A percentile compares a stretch with the other conserved stretches of the same genome.
Evolutionary conservation across 1,140 invertebrate genomes (phyloP).

Genomic region (Nasonia vitripennis): DNA sequence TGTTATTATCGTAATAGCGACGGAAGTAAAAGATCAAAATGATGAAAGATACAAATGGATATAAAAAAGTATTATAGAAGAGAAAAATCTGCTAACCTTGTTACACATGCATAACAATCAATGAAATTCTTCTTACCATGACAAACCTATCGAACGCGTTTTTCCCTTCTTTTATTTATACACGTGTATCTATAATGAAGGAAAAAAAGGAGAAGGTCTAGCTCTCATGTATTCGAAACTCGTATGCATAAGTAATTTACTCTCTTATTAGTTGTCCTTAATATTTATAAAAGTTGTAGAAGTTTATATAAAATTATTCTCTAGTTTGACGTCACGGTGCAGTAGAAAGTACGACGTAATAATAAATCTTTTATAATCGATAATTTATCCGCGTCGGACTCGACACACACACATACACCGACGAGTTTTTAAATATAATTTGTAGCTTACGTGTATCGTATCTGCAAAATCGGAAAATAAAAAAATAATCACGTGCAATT

Average conservation of each 20-base stretch:
- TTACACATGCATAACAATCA: conserved; percentile 11
- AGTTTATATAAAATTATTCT: conserved; percentile 2
- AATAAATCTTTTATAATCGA: neutral
- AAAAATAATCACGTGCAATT: neutral
- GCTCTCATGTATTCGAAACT: neutral
- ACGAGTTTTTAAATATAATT: neutral
- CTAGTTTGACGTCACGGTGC: neutral
- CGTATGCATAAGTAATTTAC: neutral
- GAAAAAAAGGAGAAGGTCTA: neutral
- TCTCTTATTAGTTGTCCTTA: neutral
- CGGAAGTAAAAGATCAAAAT: conserved; percentile 40
- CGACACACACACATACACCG: neutral
- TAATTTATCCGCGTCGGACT: neutral
- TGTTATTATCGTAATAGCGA: conserved; percentile 5
- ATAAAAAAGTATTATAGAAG: conserved; percentile 5
- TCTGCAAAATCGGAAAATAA: neutral
- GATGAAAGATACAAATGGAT: conserved; percentile 12
- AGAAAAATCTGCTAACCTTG: conserved; percentile 11
- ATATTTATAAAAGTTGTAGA: conserved; percentile 1
- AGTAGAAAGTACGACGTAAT: neutral
- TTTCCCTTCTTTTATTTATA: neutral
- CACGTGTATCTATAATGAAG: neutral
- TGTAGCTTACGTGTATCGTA: neutral
- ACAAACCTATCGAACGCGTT: neutral
- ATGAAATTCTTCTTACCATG: neutral